Base-by-base conservation (phyloP, 2,888 invertebrate genomes). In the Pheosia tremula region DNA sequence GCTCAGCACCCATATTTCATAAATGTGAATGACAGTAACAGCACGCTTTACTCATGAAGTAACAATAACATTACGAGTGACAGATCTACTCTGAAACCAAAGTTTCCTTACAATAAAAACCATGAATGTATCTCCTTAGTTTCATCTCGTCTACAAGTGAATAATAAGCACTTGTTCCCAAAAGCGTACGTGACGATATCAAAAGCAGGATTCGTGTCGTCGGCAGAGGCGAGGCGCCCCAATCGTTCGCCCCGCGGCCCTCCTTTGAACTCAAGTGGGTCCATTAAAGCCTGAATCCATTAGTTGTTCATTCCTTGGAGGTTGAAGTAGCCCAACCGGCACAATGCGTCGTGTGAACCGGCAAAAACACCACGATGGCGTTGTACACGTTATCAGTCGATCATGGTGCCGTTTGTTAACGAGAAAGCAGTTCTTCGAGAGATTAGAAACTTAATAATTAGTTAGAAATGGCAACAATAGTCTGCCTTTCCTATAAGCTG, bases 211-310 rank as follows among this genome's bases (percentile, higher is more conserved):
- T 68, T 67, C 58, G 62, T 66, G 60, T 63, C 57, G 60, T 69
- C 67, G 68, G 71, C 77, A 64, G 63, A 66, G 71, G 53, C 45
- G 60, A 63, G 71, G 81, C 78, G 75, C 77, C 78, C 70, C 71
- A 78, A 80, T 81, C 83, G 84, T 82, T 82, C 77, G 63, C 80
- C 79, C 77, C 59, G 77, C 77, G 74, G 67, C 77, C 68, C 71
- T 71, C 66, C 81, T 85, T 84, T 83, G 75, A 84, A 75, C 83
- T 86, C 86, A 84, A 88, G 87, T 88, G 86, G 85, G 71, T 75
- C 75, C 79, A 81, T 82, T 84, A 77, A 80, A 73, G 77, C 73
- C 69, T 71, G 77, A 77, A 78, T 79, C 79, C 80, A 86, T 84
- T 84, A 83, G 82, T 78, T 82, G 80, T 79, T 81, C 79, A 81